phyloP scores from a whole-genome alignment of 2,113 vertebrate genomes.

The Eolophus roseicapilla region DNA sequence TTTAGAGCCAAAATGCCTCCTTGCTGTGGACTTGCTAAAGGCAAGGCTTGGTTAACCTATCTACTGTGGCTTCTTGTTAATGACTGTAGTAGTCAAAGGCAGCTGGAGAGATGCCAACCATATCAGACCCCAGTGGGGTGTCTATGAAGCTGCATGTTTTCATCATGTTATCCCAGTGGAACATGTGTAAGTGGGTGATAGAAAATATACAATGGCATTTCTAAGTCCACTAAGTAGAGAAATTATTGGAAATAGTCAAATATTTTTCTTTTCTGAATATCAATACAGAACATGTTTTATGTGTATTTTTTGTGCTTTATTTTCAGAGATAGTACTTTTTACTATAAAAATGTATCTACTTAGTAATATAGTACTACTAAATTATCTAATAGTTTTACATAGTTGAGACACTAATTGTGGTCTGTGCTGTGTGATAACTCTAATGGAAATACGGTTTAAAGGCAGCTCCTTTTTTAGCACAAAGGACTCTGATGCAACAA shows the following conservation, averaged over 20 bases:
- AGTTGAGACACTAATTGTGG: not conserved
- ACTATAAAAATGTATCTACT: not conserved
- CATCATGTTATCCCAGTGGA: not conserved
- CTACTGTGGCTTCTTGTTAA: not conserved
- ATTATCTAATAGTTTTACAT: not conserved
- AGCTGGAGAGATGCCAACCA: not conserved
- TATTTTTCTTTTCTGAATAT: not conserved
- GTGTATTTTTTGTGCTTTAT: not conserved
- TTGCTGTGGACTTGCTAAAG: not conserved
- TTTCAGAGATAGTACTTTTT: not conserved
- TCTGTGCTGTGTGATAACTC: not conserved
- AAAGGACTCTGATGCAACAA: not conserved
- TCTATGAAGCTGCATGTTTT: not conserved
- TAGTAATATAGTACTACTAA: not conserved
- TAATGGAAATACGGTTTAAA: not conserved
- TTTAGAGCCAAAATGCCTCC: not conserved
- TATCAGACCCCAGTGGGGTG: not conserved
- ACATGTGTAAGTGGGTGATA: not conserved
- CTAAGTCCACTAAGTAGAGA: not conserved
- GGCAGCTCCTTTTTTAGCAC: not conserved
- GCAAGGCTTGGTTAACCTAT: not conserved
- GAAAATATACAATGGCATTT: not conserved
- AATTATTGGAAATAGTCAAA: not conserved
- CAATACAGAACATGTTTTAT: not conserved
- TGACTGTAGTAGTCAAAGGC: not conserved